These are phyloP conservation scores for Dissostichus mawsoni DNA, from an alignment of 2,113 vertebrate species.

Conservation along the genomic window DNA sequence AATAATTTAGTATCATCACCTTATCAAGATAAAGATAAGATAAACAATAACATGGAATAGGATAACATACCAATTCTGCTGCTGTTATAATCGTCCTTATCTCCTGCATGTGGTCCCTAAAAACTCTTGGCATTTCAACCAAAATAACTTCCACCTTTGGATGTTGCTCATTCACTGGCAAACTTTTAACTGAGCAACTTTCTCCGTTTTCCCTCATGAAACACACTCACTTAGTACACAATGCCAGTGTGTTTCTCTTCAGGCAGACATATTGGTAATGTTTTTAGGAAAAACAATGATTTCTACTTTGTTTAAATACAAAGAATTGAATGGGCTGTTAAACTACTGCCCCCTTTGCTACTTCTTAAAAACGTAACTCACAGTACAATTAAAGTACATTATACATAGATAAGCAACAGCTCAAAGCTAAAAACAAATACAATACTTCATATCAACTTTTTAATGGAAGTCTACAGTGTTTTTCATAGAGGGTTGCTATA, in stretches of 20 bases:
- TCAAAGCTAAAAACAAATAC: not conserved
- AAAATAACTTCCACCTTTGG: conserved; percentile 24
- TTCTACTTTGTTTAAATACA: not conserved
- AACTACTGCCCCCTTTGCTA: not conserved
- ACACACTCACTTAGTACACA: conserved; percentile 44
- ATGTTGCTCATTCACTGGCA: conserved; percentile 36
- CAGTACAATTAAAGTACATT: not conserved
- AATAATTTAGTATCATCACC: not conserved
- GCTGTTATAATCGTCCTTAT: conserved; percentile 13
- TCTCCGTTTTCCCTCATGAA: conserved; percentile 56
- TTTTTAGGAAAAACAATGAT: not conserved
- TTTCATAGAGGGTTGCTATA: conserved; percentile 56
- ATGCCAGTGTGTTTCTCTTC: conserved; percentile 20
- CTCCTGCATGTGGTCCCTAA: conserved; percentile 36
- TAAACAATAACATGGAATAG: not conserved
- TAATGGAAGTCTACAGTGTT: conserved; percentile 19
- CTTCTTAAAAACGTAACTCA: not conserved
- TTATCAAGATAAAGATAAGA: not conserved
- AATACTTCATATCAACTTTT: not conserved
- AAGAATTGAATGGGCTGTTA: too few species aligned
- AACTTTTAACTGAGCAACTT: conserved; percentile 61
- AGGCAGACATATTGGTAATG: not conserved
- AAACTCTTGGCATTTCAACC: conserved; percentile 26
- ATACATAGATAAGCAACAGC: not conserved
- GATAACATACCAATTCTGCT: conserved; percentile 24